Percentiles rank a stretch among this genome's conserved stretches.
Evolutionary conservation across 2,113 vertebrate species (phyloP).

Genomic region (Charadrius vociferus): DNA sequence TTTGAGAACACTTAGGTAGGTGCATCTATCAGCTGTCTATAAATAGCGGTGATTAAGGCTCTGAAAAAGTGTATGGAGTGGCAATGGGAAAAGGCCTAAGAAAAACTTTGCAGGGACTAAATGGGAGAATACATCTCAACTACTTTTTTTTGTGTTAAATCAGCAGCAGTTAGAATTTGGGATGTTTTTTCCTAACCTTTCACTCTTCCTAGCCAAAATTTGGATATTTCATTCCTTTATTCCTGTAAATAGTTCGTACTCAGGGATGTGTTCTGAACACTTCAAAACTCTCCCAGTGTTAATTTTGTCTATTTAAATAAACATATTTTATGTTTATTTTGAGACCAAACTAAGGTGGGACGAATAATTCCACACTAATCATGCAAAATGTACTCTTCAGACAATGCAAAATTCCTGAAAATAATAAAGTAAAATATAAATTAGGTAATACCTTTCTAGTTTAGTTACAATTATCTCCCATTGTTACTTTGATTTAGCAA

Average conservation of each 20-base stretch:
- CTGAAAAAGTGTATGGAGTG: neutral
- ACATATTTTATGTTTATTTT: neutral
- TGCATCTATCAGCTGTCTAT: neutral
- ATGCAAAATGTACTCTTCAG: neutral
- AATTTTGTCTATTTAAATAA: neutral
- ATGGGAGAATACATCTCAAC: neutral
- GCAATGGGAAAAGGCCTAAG: neutral
- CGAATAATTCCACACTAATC: neutral
- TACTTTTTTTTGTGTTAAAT: neutral
- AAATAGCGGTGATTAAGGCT: neutral
- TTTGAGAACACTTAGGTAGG: neutral
- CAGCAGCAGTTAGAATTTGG: neutral
- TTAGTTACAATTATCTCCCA: neutral
- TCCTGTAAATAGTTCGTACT: neutral
- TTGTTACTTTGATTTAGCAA: neutral
- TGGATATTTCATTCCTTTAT: neutral
- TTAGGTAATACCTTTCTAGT: neutral
- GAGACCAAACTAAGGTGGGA: neutral
- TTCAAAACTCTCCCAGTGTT: neutral
- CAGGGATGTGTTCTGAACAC: neutral
- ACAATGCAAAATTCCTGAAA: neutral
- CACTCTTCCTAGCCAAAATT: neutral
- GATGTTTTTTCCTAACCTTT: neutral
- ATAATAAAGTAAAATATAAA: neutral
- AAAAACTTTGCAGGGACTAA: neutral